Evolutionary conservation across 2,113 vertebrate species (phyloP), one percentile per base, ranked within the genome.

Genomic region (Pseudorectes ferrugineus): DNA sequence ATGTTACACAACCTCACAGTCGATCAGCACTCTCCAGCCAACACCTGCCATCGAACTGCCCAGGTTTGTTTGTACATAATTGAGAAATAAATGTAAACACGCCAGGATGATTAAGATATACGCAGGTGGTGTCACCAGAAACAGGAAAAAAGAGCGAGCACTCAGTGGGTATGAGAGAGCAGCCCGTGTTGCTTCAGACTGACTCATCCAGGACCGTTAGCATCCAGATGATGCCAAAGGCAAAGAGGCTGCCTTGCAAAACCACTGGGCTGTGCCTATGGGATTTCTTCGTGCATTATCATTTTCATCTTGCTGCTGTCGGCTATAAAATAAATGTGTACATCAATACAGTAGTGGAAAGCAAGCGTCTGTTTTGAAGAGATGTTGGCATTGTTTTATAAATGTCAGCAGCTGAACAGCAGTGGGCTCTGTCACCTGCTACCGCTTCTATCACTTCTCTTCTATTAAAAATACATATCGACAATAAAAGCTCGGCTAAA

Each of bases 201-300:
- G 97, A 95, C 96, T 97, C 96, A 95, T 48, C 94, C 94, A 92
- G 94, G 95, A 96, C 96, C 4, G 71, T 82, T 93, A 59, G 79
- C 90, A 95, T 95, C 93, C 90, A 88, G 88, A 95, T 54, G 89
- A 92, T 72, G 96, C 95, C 96, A 83, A 92, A 96, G 95, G 97
- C 96, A 96, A 97, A 95, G 90, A 96, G 96, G 95, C 92, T 97
- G 96, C 88, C 85, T 95, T 96, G 97, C 91, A 96, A 96, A 97
- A 95, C 74, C 33, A 5, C 63, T 5, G 5, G 73, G 92, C 85
- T 86, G 73, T 77, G 81, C 97, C 92, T 95, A 96, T 95, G 97
- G 97, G 96, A 97, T 92, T 95, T 96, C 92, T 97, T 96, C 87
- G 36, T 92, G 81, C 92, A 94, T 97, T 97, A 96, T 97, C 93